These are phyloP conservation scores for Alviniconcha marisindica DNA, from an alignment of 1,140 invertebrate species.

Conservation along the genomic window DNA sequence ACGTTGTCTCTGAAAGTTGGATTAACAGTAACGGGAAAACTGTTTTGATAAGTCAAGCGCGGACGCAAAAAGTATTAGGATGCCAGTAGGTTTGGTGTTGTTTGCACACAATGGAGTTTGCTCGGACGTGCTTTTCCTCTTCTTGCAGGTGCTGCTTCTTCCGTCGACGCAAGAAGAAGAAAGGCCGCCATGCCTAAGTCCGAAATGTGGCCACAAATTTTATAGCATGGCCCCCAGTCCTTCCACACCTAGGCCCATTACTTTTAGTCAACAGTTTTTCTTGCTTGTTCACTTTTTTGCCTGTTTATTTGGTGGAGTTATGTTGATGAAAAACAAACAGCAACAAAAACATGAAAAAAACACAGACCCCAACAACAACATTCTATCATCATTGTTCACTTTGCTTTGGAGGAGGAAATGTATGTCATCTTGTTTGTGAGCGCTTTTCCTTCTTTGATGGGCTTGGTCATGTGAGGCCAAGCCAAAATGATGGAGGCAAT, in stretches of 20 bases:
- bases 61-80: background rate
- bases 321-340: background rate
- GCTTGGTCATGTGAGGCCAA: background rate
- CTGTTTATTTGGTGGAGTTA: conserved; percentile 10
- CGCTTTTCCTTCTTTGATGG: background rate
- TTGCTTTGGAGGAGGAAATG: conserved; percentile 35
- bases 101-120: conserved; percentile 28
- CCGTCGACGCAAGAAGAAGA: conserved; percentile 97
- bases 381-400: conserved; percentile 5
- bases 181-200: conserved; percentile 60
- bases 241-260: conserved; percentile 14
- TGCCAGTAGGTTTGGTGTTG: conserved; percentile 35
- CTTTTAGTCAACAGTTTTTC: conserved; percentile 24
- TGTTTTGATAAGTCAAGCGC: no score
- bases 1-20: no score
- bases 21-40: no score
- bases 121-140: conserved; percentile 59
- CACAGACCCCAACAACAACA: no score
- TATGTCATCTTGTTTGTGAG: background rate
- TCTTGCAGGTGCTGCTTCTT: conserved; percentile 94
- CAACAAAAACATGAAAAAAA: no score
- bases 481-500: background rate
- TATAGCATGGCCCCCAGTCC: conserved; percentile 11
- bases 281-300: conserved; percentile 23
- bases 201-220: conserved; percentile 30